Base-by-base conservation (phyloP, 2,113 vertebrate species). In the Peucedramus taeniatus region DNA sequence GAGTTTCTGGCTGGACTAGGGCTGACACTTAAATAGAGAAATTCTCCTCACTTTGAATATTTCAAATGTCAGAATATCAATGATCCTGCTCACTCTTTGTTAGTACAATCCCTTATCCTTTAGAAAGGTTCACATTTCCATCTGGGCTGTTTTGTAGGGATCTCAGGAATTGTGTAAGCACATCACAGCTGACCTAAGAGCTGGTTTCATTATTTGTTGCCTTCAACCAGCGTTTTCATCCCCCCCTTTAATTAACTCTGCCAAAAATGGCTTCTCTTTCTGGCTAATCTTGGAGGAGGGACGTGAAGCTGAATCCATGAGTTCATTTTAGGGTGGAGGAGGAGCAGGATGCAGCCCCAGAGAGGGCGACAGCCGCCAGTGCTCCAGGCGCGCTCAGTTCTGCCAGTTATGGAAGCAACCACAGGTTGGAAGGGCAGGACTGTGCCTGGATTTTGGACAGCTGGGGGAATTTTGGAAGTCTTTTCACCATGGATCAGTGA, bases 401-500 rank as follows among this genome's bases (percentile, higher is more conserved):
- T 44, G 3, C 50, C 68, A 28, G 20, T 7, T 2, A 2, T 5
- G 30, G 64, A 61, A 40, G 28, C 59, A 68, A 40, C 47, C 33
- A 4, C n/a, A 9, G 26, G n/a, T 30, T 4, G 24, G 56, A 26
- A 19, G 18, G 47, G 33, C n/a, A 24, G 60, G 26, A 33, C 23
- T 63, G 15, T n/a, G 53, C 49, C 15, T 3, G 4, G 15, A 17
- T 3, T 30, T 45, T 35, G 70, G 40, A 68, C 53, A 47, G 23
- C 69, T 54, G 65, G 33, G 40, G 14, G 26, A 31, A 6, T n/a
- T 74, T 74, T 30, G 15, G 57, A 45, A 24, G 13, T 3, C 59
- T 28, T 18, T 60, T 47, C 2, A 0, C 22, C 1, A 3, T 7
- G 5, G 47, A 9, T 42, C 1, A 5, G 7, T 1, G 14, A 61